Percentiles rank a stretch among this genome's conserved stretches.
Evolutionary conservation across 2,888 invertebrate species (phyloP).

Genomic region (Hemistola chrysoprasaria): DNA sequence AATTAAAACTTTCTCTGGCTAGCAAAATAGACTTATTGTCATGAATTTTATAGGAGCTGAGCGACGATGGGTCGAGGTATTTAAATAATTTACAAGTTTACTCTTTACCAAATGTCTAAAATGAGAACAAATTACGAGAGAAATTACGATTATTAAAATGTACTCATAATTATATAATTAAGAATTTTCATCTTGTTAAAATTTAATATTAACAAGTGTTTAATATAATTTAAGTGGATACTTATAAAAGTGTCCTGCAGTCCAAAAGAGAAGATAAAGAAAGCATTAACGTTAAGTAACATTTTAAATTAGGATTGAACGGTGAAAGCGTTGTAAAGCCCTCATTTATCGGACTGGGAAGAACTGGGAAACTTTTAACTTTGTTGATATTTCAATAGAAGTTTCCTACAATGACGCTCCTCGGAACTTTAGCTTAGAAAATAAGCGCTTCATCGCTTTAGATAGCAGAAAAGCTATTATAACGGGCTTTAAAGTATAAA

Average conservation of each 20-base stretch:
- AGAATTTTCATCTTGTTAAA: no score
- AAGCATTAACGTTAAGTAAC: conserved; percentile 17
- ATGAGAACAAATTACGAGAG: no score
- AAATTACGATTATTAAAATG: no score
- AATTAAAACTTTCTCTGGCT: conserved; percentile 3
- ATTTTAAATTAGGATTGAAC: conserved; percentile 21
- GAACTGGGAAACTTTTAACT: conserved; percentile 34
- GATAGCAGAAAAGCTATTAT: conserved; percentile 8
- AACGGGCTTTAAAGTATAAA: conserved; percentile 8
- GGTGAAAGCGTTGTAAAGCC: conserved; percentile 17
- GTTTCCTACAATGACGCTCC: conserved; percentile 33
- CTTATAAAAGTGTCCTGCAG: no score
- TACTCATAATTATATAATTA: no score
- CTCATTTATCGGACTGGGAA: conserved; percentile 32
- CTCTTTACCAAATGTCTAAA: no score
- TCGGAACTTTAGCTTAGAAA: conserved; percentile 25
- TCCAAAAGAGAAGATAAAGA: not conserved
- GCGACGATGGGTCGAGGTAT: no score
- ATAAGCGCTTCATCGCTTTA: conserved; percentile 27
- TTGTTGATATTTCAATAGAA: conserved; percentile 32
- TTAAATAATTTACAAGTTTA: no score
- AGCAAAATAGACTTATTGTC: not conserved
- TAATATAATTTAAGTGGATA: no score
- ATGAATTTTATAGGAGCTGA: no score
- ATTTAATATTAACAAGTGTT: no score